Evolutionary conservation across 2,888 invertebrate genomes (phyloP).

Genomic region (Ditula angustiorana): DNA sequence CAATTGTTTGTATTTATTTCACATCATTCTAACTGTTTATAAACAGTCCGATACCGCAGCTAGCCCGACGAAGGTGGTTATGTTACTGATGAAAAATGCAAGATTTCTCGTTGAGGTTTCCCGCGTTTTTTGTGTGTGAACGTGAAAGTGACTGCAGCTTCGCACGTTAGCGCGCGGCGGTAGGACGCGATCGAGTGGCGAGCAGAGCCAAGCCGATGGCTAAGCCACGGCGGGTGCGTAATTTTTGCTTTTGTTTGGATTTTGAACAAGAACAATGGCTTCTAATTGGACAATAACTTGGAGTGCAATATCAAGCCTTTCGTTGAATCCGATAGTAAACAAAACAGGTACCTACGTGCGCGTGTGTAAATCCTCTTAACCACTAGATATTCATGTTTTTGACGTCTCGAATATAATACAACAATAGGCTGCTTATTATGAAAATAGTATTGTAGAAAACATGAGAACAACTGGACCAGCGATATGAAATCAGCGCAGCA

Average conservation of each 20-base stretch:
- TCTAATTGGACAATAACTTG: neutral
- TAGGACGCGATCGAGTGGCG: slow-evolving; percentile 65
- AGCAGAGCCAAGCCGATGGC: slow-evolving; percentile 46
- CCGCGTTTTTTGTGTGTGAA: slow-evolving; percentile 65
- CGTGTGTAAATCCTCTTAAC: neutral
- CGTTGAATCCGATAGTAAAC: neutral
- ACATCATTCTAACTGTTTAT: slow-evolving; percentile 70
- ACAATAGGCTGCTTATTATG: slow-evolving; percentile 3
- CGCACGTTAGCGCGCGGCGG: slow-evolving; percentile 72
- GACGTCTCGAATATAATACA: neutral
- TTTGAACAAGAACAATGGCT: slow-evolving; percentile 19
- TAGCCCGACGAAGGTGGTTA: slow-evolving; percentile 52
- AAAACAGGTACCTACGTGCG: neutral
- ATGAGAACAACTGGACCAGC: slow-evolving; percentile 41
- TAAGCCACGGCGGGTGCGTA: slow-evolving; percentile 27
- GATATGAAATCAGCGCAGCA: slow-evolving; percentile 47
- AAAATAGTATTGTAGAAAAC: slow-evolving; percentile 41
- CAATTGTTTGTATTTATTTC: slow-evolving; percentile 55
- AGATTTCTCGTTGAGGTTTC: slow-evolving; percentile 62
- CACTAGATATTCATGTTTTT: neutral
- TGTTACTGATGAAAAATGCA: slow-evolving; percentile 58
- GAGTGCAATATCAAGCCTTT: neutral
- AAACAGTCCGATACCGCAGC: slow-evolving; percentile 59
- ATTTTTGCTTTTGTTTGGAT: slow-evolving; percentile 38
- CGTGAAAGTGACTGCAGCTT: slow-evolving; percentile 70